Evolutionary conservation across 2,797 vertebrate species (phyloP).

Genomic region (Champsocephalus gunnari): DNA sequence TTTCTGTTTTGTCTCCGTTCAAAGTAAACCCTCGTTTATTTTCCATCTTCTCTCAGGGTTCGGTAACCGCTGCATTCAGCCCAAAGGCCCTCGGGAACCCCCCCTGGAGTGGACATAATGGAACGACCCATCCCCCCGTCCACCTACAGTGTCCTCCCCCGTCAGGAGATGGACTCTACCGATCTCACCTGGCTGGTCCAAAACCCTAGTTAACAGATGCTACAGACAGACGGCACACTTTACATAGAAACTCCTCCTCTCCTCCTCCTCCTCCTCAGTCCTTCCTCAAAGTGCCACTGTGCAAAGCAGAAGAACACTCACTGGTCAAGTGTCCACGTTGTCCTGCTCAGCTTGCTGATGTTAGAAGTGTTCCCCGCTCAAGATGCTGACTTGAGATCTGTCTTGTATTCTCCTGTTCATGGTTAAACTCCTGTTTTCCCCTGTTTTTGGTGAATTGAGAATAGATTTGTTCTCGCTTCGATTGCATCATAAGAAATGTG

Average conservation of each 20-base stretch:
- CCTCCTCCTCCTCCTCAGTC: slow-evolving; percentile 73
- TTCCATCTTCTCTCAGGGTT: slow-evolving; percentile 84
- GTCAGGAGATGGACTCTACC: slow-evolving; percentile 54
- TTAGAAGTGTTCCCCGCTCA: slow-evolving; percentile 48
- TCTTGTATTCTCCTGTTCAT: slow-evolving; percentile 40
- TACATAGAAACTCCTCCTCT: slow-evolving; percentile 67
- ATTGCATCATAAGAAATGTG: slow-evolving; percentile 24
- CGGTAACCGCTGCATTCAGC: slow-evolving; percentile 91
- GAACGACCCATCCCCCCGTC: slow-evolving; percentile 31
- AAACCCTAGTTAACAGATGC: slow-evolving; percentile 54
- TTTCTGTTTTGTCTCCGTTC: background rate
- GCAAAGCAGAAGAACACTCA: slow-evolving; percentile 72
- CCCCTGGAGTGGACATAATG: slow-evolving; percentile 96
- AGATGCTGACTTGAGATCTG: slow-evolving; percentile 57
- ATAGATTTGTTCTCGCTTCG: background rate
- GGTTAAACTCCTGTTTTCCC: slow-evolving; percentile 50
- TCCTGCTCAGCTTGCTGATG: slow-evolving; percentile 53
- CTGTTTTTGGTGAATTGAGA: slow-evolving; percentile 2
- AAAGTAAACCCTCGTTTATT: background rate
- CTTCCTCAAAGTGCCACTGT: slow-evolving; percentile 83
- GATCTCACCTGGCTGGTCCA: slow-evolving; percentile 62
- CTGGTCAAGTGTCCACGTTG: slow-evolving; percentile 52
- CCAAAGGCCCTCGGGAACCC: slow-evolving; percentile 91
- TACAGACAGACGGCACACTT: slow-evolving; percentile 50
- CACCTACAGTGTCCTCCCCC: slow-evolving; percentile 32